Conservation (phyloP, 2,797 vertebrate genomes). For the Tragelaphus oryx region DNA sequence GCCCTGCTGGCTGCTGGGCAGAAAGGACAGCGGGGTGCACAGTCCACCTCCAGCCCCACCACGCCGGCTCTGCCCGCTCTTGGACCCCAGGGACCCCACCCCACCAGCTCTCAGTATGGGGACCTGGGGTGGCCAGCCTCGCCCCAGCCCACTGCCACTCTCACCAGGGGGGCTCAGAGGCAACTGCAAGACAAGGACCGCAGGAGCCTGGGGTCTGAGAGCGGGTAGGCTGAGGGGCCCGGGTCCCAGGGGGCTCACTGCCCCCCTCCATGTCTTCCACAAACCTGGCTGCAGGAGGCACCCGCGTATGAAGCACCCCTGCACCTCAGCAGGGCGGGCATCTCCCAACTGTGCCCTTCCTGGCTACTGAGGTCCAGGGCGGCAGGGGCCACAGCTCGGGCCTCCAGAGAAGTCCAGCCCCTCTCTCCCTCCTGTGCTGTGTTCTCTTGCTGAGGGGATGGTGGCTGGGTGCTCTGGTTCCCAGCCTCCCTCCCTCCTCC, state of each 20-base stretch:
- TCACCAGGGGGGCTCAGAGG: neutral
- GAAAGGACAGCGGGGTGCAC: neutral
- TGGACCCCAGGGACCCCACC: neutral
- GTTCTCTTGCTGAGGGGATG: neutral
- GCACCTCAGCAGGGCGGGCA: rapidly evolving
- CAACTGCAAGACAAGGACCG: rapidly evolving
- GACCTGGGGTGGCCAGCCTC: neutral
- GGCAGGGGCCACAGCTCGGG: neutral
- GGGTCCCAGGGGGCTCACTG: neutral
- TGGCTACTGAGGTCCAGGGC: neutral
- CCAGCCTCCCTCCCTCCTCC: neutral
- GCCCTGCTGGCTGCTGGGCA: no score
- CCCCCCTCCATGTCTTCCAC: neutral
- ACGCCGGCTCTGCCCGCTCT: neutral
- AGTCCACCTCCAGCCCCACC: neutral
- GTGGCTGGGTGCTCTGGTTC: rapidly evolving
- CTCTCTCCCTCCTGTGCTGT: neutral
- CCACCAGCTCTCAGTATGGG: neutral
- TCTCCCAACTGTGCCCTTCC: rapidly evolving
- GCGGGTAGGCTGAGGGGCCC: neutral
- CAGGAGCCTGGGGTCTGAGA: neutral
- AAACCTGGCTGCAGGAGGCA: neutral
- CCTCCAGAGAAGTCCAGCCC: neutral
- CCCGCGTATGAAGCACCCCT: rapidly evolving
- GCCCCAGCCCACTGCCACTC: neutral